Percentiles rank a stretch among this genome's conserved stretches.
These are phyloP conservation scores for Benthosema pterotum DNA, from an alignment of 2,797 vertebrate genomes.

Conservation along the genomic window DNA sequence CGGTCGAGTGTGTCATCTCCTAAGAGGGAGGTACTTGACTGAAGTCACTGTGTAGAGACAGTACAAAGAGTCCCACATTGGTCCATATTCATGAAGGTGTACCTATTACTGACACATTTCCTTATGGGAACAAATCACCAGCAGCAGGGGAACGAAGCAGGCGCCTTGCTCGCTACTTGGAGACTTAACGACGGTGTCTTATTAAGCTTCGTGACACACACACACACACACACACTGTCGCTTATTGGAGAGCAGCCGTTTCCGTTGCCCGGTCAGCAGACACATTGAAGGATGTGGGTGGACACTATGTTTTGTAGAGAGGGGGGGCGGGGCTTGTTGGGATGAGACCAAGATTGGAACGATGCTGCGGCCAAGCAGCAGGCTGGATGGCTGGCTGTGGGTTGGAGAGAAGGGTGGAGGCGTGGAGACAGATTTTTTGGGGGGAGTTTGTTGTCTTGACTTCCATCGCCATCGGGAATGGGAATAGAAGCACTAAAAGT, in stretches of 20 bases:
- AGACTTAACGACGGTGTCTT: slow-evolving; percentile 41
- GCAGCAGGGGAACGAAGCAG: slow-evolving; percentile 38
- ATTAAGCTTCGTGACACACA: slow-evolving; percentile 58
- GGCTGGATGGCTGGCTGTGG: slow-evolving; percentile 9
- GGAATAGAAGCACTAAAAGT: background rate
- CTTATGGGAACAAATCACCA: slow-evolving; percentile 81
- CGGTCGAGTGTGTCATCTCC: slow-evolving; percentile 71
- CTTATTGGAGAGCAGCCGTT: slow-evolving; percentile 60
- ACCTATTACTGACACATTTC: slow-evolving; percentile 81
- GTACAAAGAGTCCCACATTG: slow-evolving; percentile 70
- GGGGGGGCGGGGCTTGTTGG: too few relatives aligned
- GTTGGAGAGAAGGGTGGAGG: slow-evolving; percentile 26
- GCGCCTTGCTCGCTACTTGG: slow-evolving; percentile 22
- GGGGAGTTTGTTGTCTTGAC: too few relatives aligned
- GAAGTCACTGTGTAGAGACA: slow-evolving; percentile 75
- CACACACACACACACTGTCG: too few relatives aligned
- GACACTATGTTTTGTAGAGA: too few relatives aligned
- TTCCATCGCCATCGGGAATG: too few relatives aligned
- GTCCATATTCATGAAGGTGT: slow-evolving; percentile 79
- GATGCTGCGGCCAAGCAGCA: too few relatives aligned
- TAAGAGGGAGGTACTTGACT: slow-evolving; percentile 73
- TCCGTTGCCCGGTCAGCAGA: slow-evolving; percentile 15
- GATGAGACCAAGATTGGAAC: too few relatives aligned
- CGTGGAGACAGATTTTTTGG: slow-evolving; percentile 21
- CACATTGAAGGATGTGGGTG: slow-evolving; percentile 34